A percentile compares a stretch with the other conserved stretches of the same genome.
Evolutionary conservation across 2,113 vertebrate species (phyloP).

Genomic region (Drymodes brunneopygia): DNA sequence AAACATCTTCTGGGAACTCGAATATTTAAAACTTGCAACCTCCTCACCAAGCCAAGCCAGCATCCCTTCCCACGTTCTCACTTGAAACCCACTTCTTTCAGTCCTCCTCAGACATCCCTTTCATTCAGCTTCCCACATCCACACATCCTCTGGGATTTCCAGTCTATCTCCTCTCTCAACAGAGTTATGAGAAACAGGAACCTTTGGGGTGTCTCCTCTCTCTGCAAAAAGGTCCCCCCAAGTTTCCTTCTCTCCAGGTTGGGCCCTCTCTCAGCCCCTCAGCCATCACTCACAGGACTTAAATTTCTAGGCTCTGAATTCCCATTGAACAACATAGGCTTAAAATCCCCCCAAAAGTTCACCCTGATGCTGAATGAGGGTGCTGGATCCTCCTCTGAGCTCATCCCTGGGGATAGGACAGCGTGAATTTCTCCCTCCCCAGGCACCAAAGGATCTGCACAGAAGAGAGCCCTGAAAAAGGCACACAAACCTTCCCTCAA

Average conservation of each 20-base stretch:
- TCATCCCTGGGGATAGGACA: not conserved
- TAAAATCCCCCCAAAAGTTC: not conserved
- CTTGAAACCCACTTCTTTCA: not conserved
- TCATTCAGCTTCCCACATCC: not conserved
- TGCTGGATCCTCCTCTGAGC: not conserved
- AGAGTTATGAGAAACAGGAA: not conserved
- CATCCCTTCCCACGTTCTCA: not conserved
- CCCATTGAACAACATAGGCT: not conserved
- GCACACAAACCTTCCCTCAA: not conserved
- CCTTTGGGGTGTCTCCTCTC: not conserved
- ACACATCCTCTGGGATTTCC: not conserved
- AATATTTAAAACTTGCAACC: not conserved
- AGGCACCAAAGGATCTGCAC: not conserved
- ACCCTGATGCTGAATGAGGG: not conserved
- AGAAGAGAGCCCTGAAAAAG: not conserved
- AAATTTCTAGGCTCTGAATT: not conserved
- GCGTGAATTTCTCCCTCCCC: not conserved
- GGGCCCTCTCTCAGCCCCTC: not conserved
- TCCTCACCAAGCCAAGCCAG: not conserved
- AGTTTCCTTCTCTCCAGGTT: not conserved
- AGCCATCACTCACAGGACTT: not conserved
- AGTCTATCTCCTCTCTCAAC: not conserved
- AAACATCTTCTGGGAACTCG: not conserved
- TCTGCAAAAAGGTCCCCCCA: accelerated
- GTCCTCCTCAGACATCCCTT: not conserved